Evolutionary conservation across 2,888 invertebrate genomes (phyloP).

Genomic region (Drosophila maculinotata): DNA sequence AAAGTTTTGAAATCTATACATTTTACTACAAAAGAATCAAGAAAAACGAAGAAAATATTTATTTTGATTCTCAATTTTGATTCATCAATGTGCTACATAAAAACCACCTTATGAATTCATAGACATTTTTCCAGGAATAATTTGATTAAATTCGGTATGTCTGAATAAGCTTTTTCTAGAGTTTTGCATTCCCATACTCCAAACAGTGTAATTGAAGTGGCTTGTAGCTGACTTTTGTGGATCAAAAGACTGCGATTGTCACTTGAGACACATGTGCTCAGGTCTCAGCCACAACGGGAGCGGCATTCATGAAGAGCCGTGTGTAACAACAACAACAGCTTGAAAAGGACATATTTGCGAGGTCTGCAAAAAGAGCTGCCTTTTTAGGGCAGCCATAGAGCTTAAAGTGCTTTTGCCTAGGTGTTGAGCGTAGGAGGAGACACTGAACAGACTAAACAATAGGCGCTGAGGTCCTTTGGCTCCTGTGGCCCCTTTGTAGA

Average conservation of each 20-base stretch:
- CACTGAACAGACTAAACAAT: slow-evolving; percentile 31
- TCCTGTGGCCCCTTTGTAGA: slow-evolving; percentile 41
- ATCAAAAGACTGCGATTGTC: slow-evolving; percentile 37
- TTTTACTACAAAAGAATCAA: no score
- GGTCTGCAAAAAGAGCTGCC: slow-evolving; percentile 10
- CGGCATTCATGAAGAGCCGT: slow-evolving; percentile 43
- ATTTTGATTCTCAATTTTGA: no score
- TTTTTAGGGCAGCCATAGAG: background rate
- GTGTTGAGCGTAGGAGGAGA: slow-evolving; percentile 14
- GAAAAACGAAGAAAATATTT: no score
- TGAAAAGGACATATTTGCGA: slow-evolving; percentile 14
- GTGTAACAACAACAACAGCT: slow-evolving; percentile 16
- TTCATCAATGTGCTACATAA: no score
- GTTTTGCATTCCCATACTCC: no score
- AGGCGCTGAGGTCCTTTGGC: slow-evolving; percentile 36
- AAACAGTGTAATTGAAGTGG: no score
- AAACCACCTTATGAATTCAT: no score
- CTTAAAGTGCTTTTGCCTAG: slow-evolving; percentile 26
- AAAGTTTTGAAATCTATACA: no score
- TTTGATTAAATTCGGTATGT: no score
- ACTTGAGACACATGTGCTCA: slow-evolving; percentile 36
- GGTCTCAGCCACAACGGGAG: slow-evolving; percentile 22
- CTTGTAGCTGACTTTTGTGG: slow-evolving; percentile 5
- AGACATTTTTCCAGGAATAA: no score
- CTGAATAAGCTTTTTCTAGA: no score